Evolutionary conservation across 2,888 invertebrate species (phyloP).

Genomic region (Pinctada fucata): DNA sequence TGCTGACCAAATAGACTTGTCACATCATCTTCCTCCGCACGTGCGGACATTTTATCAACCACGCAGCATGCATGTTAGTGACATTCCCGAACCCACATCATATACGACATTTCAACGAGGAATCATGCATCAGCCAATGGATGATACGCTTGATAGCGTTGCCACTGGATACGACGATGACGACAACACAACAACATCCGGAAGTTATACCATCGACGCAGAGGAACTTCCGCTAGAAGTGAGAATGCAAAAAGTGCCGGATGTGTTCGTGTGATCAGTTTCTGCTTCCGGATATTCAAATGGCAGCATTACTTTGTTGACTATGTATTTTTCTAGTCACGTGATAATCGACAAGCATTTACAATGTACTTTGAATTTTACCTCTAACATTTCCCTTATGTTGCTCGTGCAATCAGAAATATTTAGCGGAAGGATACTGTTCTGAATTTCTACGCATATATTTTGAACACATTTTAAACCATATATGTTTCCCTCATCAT

Average conservation of each 20-base stretch:
- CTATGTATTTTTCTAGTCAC: too few relatives aligned
- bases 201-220: slow-evolving; percentile 67
- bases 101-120: slow-evolving; percentile 38
- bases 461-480: too few relatives aligned
- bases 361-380: too few relatives aligned
- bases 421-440: too few relatives aligned
- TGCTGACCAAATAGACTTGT: background rate
- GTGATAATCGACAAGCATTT: too few relatives aligned
- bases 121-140: slow-evolving; percentile 33
- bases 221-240: slow-evolving; percentile 38
- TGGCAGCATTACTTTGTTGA: too few relatives aligned
- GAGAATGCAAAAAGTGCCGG: slow-evolving; percentile 35
- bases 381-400: too few relatives aligned
- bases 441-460: too few relatives aligned
- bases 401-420: too few relatives aligned
- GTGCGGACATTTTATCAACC: slow-evolving; percentile 28
- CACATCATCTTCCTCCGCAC: slow-evolving; percentile 23
- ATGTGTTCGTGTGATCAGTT: slow-evolving; percentile 35
- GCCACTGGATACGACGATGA: slow-evolving; percentile 64
- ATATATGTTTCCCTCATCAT: too few relatives aligned
- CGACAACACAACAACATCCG: slow-evolving; percentile 68
- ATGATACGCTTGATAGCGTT: slow-evolving; percentile 62
- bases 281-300: too few relatives aligned
- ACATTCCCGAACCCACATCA: slow-evolving; percentile 20
- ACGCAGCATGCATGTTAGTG: slow-evolving; percentile 11